A percentile compares a stretch with the other conserved stretches of the same genome.
phyloP scores from a whole-genome alignment of 1,140 invertebrate genomes.

The Rhysida immarginata region DNA sequence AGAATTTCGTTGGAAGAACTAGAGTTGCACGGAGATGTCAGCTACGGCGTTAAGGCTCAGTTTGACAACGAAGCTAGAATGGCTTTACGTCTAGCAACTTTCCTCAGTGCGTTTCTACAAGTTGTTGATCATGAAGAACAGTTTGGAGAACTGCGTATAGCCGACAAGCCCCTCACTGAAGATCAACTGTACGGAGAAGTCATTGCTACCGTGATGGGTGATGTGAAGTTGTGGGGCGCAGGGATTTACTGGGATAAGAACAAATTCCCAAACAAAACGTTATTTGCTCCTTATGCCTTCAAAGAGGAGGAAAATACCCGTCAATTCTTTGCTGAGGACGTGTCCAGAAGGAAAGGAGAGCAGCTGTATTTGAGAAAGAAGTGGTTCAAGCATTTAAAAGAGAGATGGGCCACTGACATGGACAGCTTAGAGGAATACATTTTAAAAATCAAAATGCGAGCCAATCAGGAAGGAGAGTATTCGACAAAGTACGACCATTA shows the following conservation, averaged over 20 bases:
- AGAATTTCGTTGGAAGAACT: slow-evolving; percentile 56
- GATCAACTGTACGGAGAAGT: slow-evolving; percentile 92
- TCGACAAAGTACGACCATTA: slow-evolving; percentile 75
- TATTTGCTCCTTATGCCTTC: slow-evolving; percentile 89
- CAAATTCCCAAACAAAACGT: slow-evolving; percentile 81
- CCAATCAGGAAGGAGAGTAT: slow-evolving; percentile 67
- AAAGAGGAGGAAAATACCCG: slow-evolving; percentile 63
- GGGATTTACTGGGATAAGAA: slow-evolving; percentile 90
- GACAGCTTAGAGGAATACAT: slow-evolving; percentile 80
- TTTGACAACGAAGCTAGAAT: slow-evolving; percentile 91
- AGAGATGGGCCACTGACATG: slow-evolving; percentile 85
- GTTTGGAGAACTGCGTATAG: slow-evolving; percentile 69
- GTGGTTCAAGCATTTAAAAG: slow-evolving; percentile 76
- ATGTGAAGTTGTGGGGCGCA: slow-evolving; percentile 75
- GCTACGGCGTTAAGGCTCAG: slow-evolving; percentile 67
- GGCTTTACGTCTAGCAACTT: slow-evolving; percentile 84
- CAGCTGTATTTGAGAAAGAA: slow-evolving; percentile 56
- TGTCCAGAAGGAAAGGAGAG: slow-evolving; percentile 43
- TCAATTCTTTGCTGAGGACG: slow-evolving; percentile 74
- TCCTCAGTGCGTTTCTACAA: slow-evolving; percentile 60
- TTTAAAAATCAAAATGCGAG: slow-evolving; percentile 81
- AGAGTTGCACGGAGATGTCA: slow-evolving; percentile 61
- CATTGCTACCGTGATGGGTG: slow-evolving; percentile 71
- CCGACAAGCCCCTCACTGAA: slow-evolving; percentile 72
- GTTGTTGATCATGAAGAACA: slow-evolving; percentile 84